Evolutionary conservation across 2,113 vertebrate genomes (phyloP), one percentile per base, ranked within the genome.

Genomic region (Cyrtonyx montezumae): DNA sequence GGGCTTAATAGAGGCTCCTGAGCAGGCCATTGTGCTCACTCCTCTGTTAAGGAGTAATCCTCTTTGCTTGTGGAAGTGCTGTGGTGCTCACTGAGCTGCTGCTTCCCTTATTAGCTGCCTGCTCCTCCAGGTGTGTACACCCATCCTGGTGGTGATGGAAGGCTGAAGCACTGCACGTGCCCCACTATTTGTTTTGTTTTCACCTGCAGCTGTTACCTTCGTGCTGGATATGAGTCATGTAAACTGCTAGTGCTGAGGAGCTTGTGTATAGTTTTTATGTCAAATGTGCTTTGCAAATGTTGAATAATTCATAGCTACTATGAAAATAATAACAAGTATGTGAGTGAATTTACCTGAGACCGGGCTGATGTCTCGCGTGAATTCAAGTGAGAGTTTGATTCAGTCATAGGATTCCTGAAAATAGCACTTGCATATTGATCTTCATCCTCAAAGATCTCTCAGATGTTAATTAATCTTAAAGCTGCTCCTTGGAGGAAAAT

Each of bases 271-370:
- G 75, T 49, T 81, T 78, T 81, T 69, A 76, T 70, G 91, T 66
- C 12, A 46, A 25, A 53, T 40, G 36, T 87, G 80, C 75, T 87
- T 73, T 77, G 79, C 71, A 70, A 79, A 73, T 67, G 34, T 4
- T 91, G 80, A 87, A 88, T 95, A 79, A 94, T 91, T 94, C 81
- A 91, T 92, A 25, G 14, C 67, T 70, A 76, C 88, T 95, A 76
- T 55, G 74, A 92, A 89, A 94, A 76, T 73, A 84, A 32, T n/a
- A 88, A 61, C 62, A 66, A 76, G 56, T 5, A 2, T 80, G 69
- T 36, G 81, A 91, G 71, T 66, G 65, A 79, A 56, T 90, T 89
- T 90, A 94, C 93, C 76, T 91, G 91, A 89, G 87, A 83, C 79
- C n/a, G 16, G 93, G n/a, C 58, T 84, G 79, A 83, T 30, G 42